These are phyloP conservation scores for Anagrus nilaparvatae DNA, from an alignment of 1,140 invertebrate genomes.

Conservation along the genomic window DNA sequence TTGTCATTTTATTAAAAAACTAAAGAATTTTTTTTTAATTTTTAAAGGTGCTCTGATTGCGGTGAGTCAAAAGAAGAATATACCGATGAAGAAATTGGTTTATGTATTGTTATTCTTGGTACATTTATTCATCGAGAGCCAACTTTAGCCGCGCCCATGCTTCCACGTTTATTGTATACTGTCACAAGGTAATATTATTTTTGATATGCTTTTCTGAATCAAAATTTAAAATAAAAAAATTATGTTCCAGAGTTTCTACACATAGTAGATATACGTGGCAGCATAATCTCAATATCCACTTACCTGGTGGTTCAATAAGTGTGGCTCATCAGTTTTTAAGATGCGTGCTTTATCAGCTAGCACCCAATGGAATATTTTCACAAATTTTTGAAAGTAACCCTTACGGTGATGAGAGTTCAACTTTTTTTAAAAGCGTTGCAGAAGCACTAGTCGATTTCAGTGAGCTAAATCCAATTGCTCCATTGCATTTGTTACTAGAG, in stretches of 20 bases:
- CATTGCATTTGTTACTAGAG: slow-evolving; percentile 84
- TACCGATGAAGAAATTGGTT: slow-evolving; percentile 90
- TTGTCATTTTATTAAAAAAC: background rate
- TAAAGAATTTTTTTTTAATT: slow-evolving; percentile 11
- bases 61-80: slow-evolving; percentile 83
- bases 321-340: slow-evolving; percentile 94
- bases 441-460: slow-evolving; percentile 92
- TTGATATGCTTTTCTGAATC: slow-evolving; percentile 1
- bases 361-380: slow-evolving; percentile 90
- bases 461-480: slow-evolving; percentile 90
- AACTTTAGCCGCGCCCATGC: slow-evolving; percentile 77
- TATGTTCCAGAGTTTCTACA: slow-evolving; percentile 52
- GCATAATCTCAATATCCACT: slow-evolving; percentile 73
- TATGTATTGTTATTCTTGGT: slow-evolving; percentile 86
- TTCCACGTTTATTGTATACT: slow-evolving; percentile 83
- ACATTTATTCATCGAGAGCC: slow-evolving; percentile 96
- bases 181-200: slow-evolving; percentile 63
- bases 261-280: slow-evolving; percentile 83
- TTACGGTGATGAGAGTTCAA: too few species aligned
- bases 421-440: slow-evolving; percentile 88
- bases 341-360: slow-evolving; percentile 91
- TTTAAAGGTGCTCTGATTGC: slow-evolving; percentile 63
- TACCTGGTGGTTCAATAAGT: slow-evolving; percentile 81
- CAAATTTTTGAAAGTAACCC: slow-evolving; percentile 94
- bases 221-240: slow-evolving; percentile 7